Evolutionary conservation across 1,140 invertebrate genomes (phyloP), one percentile per base, ranked within the genome.

Genomic region (Aphis gossypii): DNA sequence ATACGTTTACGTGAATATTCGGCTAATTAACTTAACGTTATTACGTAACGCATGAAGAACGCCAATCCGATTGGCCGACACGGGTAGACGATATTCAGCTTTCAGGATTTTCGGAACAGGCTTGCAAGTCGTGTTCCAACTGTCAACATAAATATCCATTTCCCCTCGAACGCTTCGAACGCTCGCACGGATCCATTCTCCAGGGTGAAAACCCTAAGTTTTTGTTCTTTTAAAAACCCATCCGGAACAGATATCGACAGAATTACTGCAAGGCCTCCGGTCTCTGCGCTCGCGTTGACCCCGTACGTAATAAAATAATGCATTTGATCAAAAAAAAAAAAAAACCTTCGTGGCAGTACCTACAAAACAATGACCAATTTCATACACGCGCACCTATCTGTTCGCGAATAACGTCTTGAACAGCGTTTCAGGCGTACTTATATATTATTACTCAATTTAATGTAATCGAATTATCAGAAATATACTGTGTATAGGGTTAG

Each of bases 21-120:
- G 30, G n/a, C 60, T 76, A 76, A 76, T 76, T n/a, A 76, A 76
- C 60, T 76, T 76, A 76, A 76, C 60, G 18, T 76, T 76, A 76
- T 76, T 76, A 76, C n/a, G 30, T 76, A 5, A 76, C 60, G n/a
- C 60, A n/a, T 76, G 60, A 76, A n/a, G 1, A n/a, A 76, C 60
- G 23, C 60, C 60, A n/a, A 76, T 76, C 30, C 60, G 60, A 76
- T 76, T 23, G 60, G 14, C 60, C 30, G 30, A 76, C 60, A n/a
- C 60, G 60, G 30, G 30, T n/a, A n/a, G n/a, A n/a, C 30, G 18
- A 6, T n/a, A 76, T n/a, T 76, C 60, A 76, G 60, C 60, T 76
- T 76, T 76, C 30, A 11, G 60, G 60, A 76, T 76, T 76, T 76
- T 76, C 30, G 30, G 60, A 76, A 30, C 18, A 68, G 60, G n/a